These are phyloP conservation scores for Apostichopus californicus DNA, from an alignment of 35 echinoderm and acorn worm species.

Conservation along the genomic window DNA sequence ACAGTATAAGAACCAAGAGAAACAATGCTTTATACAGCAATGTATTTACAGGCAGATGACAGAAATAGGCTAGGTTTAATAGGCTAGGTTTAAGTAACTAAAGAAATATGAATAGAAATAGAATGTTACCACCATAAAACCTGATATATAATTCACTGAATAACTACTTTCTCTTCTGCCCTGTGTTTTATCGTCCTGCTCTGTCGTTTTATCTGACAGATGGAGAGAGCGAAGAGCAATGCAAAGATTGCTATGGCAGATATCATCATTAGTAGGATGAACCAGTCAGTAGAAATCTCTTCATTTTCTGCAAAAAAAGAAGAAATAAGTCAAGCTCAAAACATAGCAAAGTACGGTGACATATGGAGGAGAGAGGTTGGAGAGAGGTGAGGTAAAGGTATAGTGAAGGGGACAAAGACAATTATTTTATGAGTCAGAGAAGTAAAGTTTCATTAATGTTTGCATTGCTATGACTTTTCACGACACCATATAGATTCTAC, in stretches of 20 bases:
- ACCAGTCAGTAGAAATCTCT: neutral
- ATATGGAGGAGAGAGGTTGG: too few relatives aligned
- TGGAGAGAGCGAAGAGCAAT: neutral
- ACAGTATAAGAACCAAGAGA: too few relatives aligned
- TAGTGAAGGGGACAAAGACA: too few relatives aligned
- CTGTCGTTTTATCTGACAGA: neutral
- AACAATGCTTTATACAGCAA: too few relatives aligned
- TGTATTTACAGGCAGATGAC: too few relatives aligned
- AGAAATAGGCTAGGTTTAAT: too few relatives aligned
- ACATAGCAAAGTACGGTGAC: too few relatives aligned
- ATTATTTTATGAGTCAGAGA: too few relatives aligned
- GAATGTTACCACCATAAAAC: neutral
- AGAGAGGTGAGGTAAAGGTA: too few relatives aligned
- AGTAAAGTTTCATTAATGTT: neutral
- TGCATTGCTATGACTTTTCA: neutral
- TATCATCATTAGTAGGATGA: neutral
- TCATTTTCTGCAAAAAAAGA: neutral
- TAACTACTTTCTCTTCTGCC: neutral
- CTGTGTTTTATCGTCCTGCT: neutral
- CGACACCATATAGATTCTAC: neutral
- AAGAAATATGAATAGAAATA: too few relatives aligned
- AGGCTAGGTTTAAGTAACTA: too few relatives aligned
- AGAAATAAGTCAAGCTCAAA: neutral
- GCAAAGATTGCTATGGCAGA: neutral
- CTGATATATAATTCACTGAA: neutral